Base-by-base conservation (phyloP, 1,140 invertebrate genomes). In the Drosophila bocki region DNA sequence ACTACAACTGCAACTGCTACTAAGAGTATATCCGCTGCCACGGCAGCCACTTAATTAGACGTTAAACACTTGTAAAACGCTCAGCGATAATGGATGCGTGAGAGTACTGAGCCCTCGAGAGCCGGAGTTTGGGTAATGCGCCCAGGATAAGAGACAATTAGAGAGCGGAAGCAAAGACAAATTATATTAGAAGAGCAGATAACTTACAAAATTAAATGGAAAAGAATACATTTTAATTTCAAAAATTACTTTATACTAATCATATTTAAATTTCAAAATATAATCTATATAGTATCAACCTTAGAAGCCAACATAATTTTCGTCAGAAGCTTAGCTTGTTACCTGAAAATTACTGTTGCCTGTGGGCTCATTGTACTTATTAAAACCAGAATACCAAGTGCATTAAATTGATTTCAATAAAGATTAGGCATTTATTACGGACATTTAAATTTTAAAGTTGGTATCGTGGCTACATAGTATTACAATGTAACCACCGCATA, bases 51-150 rank as follows among this genome's bases (percentile, higher is more conserved):
- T 88, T 88, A 88, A 88, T 88, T 88, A 88, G 85, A 90, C 69
- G 84, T 84, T 88, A 88, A 88, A 88, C 84, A 88, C 84, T 88
- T 88, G 84, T 88, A 88, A 86, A 90, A 88, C 72, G 63, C 84
- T 88, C 84, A 69, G 70, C 85, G 84, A 88, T 88, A 88, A 88
- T 88, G 84, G 84, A 78, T 81, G 62, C 74, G 80, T 78, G 62
- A 63, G 61, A 60, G 68, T 53, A 47, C 61, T 63, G 70, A 42
- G 50, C 35, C 50, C 50, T 77, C 37, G 33, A 54, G 56, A 15
- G n/a, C 37, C 19, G 35, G 42, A 62, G 68, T 51, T 53, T 41
- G 77, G 64, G 63, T 45, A 75, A 35, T 54, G 47, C 41, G 32
- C 33, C 62, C 39, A 7, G 67, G 61, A 44, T 29, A 61, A 41